Conservation (phyloP, 2,888 invertebrate species). For the Cataglyphis rosenhaueri region DNA sequence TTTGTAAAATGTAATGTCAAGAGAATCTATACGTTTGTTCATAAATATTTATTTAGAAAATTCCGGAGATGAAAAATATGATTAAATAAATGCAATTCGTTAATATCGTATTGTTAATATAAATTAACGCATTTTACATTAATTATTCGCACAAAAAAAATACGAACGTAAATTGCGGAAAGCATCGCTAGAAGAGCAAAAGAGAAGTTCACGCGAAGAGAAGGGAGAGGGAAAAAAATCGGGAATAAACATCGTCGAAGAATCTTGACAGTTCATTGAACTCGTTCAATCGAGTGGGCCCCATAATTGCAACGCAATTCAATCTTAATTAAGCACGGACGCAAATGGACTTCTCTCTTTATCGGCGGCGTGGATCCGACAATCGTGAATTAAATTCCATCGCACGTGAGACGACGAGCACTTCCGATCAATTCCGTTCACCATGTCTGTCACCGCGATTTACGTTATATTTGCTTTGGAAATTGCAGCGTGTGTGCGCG, state of each 20-base stretch:
- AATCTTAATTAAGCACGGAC: conserved; percentile 74
- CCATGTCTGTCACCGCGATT: conserved; percentile 44
- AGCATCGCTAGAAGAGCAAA: background rate
- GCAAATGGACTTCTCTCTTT: conserved; percentile 62
- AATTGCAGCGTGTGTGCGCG: conserved; percentile 51
- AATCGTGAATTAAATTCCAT: conserved; percentile 51
- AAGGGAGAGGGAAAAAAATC: background rate
- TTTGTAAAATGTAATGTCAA: background rate
- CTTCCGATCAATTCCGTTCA: conserved; percentile 49
- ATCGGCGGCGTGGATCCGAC: conserved; percentile 46
- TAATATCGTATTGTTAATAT: background rate
- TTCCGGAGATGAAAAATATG: background rate
- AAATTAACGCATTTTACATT: background rate
- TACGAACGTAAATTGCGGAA: background rate
- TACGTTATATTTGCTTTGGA: conserved; percentile 60
- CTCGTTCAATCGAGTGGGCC: background rate
- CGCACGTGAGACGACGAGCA: conserved; percentile 25
- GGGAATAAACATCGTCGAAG: background rate
- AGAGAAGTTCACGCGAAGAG: background rate
- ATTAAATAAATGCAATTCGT: background rate
- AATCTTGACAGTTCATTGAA: conserved; percentile 8
- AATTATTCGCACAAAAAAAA: background rate
- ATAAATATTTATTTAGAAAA: background rate
- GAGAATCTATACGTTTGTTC: background rate
- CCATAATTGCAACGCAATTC: conserved; percentile 67